A percentile compares a stretch with the other conserved stretches of the same genome.
phyloP scores from a whole-genome alignment of 2,888 invertebrate species.

The Acronicta alni region DNA sequence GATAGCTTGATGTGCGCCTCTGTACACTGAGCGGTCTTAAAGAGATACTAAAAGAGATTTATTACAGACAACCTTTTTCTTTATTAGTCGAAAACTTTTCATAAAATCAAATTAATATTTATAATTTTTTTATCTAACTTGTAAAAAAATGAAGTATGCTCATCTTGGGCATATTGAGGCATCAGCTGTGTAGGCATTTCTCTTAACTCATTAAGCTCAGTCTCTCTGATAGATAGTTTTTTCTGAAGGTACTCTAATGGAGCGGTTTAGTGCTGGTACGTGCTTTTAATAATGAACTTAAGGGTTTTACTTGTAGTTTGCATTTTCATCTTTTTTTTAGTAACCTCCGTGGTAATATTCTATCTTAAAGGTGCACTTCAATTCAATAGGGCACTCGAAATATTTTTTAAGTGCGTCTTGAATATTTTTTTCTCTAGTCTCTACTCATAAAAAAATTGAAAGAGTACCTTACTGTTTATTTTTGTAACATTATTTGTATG shows the following conservation, averaged over 20 bases:
- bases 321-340: slow-evolving; percentile 14
- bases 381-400: slow-evolving; percentile 5
- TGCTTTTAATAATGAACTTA: slow-evolving; percentile 38
- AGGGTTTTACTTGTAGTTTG: slow-evolving; percentile 23
- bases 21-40: too few relatives aligned
- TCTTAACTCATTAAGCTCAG: slow-evolving; percentile 1
- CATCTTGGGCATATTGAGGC: background rate
- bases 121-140: too few relatives aligned
- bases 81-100: too few relatives aligned
- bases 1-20: too few relatives aligned
- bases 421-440: background rate
- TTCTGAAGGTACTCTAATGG: slow-evolving; percentile 36
- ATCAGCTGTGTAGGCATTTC: background rate
- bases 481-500: too few relatives aligned
- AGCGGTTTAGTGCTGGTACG: slow-evolving; percentile 30
- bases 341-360: slow-evolving; percentile 9
- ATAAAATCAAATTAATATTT: too few relatives aligned
- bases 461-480: too few relatives aligned
- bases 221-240: slow-evolving; percentile 19
- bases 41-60: too few relatives aligned
- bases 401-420: background rate
- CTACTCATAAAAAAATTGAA: too few relatives aligned
- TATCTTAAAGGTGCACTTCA: slow-evolving; percentile 4
- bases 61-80: too few relatives aligned
- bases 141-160: background rate